Percentiles rank a stretch among this genome's conserved stretches.
phyloP scores from a whole-genome alignment of 2,888 invertebrate species.

The Neoaliturus tenellus region DNA sequence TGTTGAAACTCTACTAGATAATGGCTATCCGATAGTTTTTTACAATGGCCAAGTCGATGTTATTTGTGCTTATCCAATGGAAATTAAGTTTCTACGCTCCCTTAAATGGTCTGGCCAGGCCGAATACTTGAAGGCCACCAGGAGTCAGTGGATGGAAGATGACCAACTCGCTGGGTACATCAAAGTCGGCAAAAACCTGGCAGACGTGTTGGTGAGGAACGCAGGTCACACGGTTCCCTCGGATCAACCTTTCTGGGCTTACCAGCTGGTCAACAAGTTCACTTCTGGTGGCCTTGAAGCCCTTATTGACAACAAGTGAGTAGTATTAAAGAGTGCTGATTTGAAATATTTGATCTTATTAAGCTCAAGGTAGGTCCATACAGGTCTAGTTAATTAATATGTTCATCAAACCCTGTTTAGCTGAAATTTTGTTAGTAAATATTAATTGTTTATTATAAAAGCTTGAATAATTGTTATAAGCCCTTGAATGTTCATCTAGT shows the following conservation, averaged over 20 bases:
- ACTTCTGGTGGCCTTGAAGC: background rate
- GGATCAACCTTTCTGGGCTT: constrained; percentile 87
- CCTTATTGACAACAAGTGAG: background rate
- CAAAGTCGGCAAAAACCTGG: constrained; percentile 82
- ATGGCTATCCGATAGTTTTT: constrained; percentile 81
- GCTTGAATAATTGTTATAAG: too few species aligned
- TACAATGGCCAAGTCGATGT: constrained; percentile 96
- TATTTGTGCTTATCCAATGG: constrained; percentile 91
- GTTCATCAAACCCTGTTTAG: too few species aligned
- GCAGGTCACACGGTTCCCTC: constrained; percentile 90
- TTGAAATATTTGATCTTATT: too few species aligned
- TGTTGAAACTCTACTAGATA: constrained; percentile 80
- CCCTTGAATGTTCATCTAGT: too few species aligned
- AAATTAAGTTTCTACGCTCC: constrained; percentile 84
- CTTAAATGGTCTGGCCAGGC: constrained; percentile 81
- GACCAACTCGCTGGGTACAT: constrained; percentile 85
- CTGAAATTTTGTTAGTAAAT: too few species aligned
- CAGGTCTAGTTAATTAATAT: too few species aligned
- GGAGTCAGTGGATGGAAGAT: constrained; percentile 80
- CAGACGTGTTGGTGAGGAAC: constrained; percentile 84
- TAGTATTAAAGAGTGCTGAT: too few species aligned
- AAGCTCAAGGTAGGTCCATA: too few species aligned
- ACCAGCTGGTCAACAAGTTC: constrained; percentile 79
- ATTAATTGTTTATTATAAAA: too few species aligned
- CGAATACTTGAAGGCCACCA: constrained; percentile 79